These are phyloP conservation scores for Phymorhynchus buccinoides DNA, from an alignment of 1,140 invertebrate genomes.

Conservation along the genomic window DNA sequence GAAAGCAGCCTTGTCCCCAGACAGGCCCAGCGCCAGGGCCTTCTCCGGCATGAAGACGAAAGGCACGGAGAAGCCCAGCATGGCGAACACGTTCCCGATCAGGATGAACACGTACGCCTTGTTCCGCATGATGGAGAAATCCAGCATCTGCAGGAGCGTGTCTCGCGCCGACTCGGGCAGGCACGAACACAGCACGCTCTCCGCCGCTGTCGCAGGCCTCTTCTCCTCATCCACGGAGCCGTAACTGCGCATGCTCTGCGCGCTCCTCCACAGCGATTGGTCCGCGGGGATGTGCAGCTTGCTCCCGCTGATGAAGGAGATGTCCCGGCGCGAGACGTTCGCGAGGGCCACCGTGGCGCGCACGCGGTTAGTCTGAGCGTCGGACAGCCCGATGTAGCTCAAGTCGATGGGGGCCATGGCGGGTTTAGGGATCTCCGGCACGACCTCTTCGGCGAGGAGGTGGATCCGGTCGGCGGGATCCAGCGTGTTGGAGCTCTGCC, in stretches of 20 bases:
- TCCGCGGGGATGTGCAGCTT: slow-evolving; percentile 91
- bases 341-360: slow-evolving; percentile 80
- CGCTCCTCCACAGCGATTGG: slow-evolving; percentile 76
- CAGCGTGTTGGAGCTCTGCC: slow-evolving; percentile 36
- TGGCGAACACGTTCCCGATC: slow-evolving; percentile 94
- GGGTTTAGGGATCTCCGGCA: slow-evolving; percentile 10
- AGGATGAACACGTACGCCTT: slow-evolving; percentile 51
- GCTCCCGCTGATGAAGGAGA: slow-evolving; percentile 89
- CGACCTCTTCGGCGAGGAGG: background rate
- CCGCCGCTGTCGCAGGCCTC: no score
- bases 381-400: slow-evolving; percentile 44
- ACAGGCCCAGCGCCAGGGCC: slow-evolving; percentile 75
- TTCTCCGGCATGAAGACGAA: slow-evolving; percentile 93
- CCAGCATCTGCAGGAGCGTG: slow-evolving; percentile 84
- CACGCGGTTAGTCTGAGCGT: slow-evolving; percentile 43
- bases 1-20: slow-evolving; percentile 47
- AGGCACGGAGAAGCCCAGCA: slow-evolving; percentile 93
- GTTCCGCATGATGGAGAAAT: slow-evolving; percentile 84
- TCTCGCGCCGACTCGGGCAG: slow-evolving; percentile 80
- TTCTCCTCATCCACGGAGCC: no score
- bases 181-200: slow-evolving; percentile 79
- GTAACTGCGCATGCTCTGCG: slow-evolving; percentile 36
- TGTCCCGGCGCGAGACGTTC: slow-evolving; percentile 94
- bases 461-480: slow-evolving; percentile 8
- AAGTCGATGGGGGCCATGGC: slow-evolving; percentile 32